phyloP scores from a whole-genome alignment of 2,113 vertebrate species.

The Physeter macrocephalus region DNA sequence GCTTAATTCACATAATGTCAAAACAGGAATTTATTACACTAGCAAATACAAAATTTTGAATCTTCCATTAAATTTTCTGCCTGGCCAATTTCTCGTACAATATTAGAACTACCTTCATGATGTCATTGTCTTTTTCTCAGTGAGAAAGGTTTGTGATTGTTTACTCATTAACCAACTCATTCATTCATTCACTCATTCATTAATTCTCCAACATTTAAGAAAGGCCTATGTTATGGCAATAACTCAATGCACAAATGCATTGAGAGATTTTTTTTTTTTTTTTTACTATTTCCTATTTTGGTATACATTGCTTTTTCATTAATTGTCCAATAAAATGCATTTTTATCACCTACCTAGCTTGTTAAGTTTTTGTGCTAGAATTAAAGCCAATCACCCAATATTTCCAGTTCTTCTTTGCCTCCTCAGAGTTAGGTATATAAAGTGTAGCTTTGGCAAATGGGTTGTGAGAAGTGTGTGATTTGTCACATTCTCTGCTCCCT shows the following conservation, averaged over 20 bases:
- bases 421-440: not conserved
- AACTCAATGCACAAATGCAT: not conserved
- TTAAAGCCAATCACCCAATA: not conserved
- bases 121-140: not conserved
- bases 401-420: not conserved
- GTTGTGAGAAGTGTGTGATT: not conserved
- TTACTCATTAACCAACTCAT: not conserved
- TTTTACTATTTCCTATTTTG: not conserved
- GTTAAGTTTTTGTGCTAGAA: slow-evolving; percentile 12
- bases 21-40: not conserved
- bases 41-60: not conserved
- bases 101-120: not conserved
- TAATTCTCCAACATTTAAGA: not conserved
- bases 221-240: not conserved
- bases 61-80: not conserved
- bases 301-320: not conserved
- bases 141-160: not conserved
- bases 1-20: not conserved
- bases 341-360: not conserved
- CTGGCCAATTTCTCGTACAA: not conserved
- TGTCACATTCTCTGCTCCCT: not conserved
- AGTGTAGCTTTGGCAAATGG: not conserved
- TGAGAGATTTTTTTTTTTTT: not conserved
- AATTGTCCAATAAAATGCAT: not conserved
- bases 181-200: not conserved